phyloP scores from a whole-genome alignment of 2,113 vertebrate genomes.

The Calidris pugnax region DNA sequence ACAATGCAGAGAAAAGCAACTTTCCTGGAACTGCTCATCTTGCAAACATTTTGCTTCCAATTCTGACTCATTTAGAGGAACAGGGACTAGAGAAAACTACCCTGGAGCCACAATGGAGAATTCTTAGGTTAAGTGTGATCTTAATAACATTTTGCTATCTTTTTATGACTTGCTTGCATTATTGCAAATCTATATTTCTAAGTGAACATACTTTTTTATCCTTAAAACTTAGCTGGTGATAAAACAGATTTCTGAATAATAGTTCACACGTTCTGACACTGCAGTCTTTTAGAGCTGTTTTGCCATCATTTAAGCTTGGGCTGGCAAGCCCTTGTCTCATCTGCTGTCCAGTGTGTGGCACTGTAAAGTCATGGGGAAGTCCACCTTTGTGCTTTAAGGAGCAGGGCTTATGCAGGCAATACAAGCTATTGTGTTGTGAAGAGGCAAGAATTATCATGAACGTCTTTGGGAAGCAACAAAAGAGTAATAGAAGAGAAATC shows the following conservation, averaged over 20 bases:
- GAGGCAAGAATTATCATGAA: neutral
- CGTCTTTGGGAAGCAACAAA: neutral
- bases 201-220: neutral
- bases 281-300: neutral
- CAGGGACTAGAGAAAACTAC: neutral
- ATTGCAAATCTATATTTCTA: conserved; percentile 3
- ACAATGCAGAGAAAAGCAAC: neutral
- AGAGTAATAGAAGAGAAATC: neutral
- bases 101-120: neutral
- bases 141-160: neutral
- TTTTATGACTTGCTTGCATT: neutral
- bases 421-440: neutral
- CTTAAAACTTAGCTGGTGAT: neutral
- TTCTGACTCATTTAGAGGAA: neutral
- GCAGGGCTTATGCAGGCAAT: neutral
- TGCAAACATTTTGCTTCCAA: neutral
- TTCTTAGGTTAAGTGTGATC: neutral
- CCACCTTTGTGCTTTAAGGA: neutral
- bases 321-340: neutral
- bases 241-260: neutral
- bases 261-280: neutral
- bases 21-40: neutral
- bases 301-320: neutral
- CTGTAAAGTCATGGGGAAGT: neutral
- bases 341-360: neutral